phyloP scores from a whole-genome alignment of 1,140 invertebrate species.

The Dendroctonus valens region DNA sequence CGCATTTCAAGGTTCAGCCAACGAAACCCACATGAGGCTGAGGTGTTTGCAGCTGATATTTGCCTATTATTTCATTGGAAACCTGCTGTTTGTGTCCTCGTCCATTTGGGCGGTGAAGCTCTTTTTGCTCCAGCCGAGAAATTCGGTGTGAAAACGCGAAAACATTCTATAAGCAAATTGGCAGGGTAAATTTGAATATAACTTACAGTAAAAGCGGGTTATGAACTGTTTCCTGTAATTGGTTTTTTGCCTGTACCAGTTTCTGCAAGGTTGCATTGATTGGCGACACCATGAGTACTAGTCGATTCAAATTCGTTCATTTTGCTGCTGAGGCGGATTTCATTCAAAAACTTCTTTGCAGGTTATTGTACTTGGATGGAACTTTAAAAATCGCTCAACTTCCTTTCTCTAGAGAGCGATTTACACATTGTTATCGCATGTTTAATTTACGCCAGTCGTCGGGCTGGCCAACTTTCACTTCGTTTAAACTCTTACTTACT shows the following conservation, averaged over 20 bases:
- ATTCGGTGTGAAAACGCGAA: neutral
- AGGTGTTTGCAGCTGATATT: neutral
- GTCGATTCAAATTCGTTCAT: no score
- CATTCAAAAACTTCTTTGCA: no score
- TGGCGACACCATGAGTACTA: no score
- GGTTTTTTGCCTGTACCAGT: neutral
- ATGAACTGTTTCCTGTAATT: neutral
- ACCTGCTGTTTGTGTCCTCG: neutral
- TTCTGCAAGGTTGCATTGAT: neutral
- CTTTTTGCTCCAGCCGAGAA: neutral
- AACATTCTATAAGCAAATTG: neutral
- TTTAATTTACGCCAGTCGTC: no score
- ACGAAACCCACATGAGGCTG: slow-evolving; percentile 5
- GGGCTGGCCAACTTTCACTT: no score
- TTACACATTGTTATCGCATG: no score
- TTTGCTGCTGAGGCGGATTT: no score
- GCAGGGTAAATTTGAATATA: neutral
- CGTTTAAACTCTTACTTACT: no score
- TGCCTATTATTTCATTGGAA: neutral
- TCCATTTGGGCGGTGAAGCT: neutral
- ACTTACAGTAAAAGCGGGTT: neutral
- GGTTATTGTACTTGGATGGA: no score
- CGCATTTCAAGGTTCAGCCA: slow-evolving; percentile 6
- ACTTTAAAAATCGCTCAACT: no score
- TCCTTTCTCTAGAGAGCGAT: no score